Base-by-base conservation (phyloP, 2,113 vertebrate species). In the Psammodynastes pulverulentus region DNA sequence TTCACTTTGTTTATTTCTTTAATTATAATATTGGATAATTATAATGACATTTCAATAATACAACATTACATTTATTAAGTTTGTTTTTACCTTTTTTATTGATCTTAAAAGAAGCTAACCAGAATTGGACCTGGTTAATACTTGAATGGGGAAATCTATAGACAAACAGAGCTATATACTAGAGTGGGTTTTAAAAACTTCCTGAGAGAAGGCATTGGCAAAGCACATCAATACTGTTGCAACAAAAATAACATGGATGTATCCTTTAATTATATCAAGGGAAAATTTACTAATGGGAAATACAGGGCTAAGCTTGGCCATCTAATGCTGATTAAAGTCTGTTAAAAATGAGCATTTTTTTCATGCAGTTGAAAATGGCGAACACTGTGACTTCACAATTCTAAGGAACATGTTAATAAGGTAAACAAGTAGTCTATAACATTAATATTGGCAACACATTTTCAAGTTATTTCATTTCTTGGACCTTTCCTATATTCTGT, bases 401-500 rank as follows among this genome's bases (percentile, higher is more conserved):
- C 98, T 99, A 96, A 98, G 99, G 96, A 98, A 99, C 96, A 99
- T 99, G 99, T 98, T 99, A 95, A 99, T 99, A 98, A 99, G 99
- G 99, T 99, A 98, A 96, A 95, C 92, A 52, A 56, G 13, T 67
- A 54, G 29, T 7, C 62, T 45, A 53, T 90, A 91, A 86, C 9
- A 4, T 24, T 51, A 45, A 48, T 72, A 79, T 88, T 79, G 17
- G 4, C 45, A 92, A 87, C n/a, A 24, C 29, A 19, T 26, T 53
- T 72, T 34, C 1, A 26, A 21, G 5, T 79, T 43, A 39, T 79
- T 79, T 17, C 7, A 1, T 21, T 21, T 21, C 34, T 43, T 79
- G n/a, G 17, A 79, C 2, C 67, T 39, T 79, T 79, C 15, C n/a
- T 79, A 21, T 39, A 79, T 79, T 79, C 15, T 19, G 15, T 21